Base-by-base conservation (phyloP, 2,113 vertebrate genomes). In the Chlamydotis undulata region DNA sequence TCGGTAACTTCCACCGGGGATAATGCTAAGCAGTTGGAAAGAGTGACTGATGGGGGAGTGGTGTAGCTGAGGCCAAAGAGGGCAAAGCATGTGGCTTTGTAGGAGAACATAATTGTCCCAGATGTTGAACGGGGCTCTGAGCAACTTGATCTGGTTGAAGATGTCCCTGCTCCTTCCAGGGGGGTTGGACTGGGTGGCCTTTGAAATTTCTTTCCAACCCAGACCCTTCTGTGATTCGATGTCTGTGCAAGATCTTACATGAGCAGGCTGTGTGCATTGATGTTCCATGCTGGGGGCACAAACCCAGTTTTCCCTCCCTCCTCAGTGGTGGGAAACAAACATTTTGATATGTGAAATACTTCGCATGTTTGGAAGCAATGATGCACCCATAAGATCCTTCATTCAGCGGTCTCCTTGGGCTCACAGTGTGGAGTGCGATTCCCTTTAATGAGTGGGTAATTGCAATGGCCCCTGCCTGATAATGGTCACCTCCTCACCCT, bases 81-180 rank as follows among this genome's bases (percentile, higher is more conserved):
- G 19, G 22, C 49, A 61, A 43, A 67, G 14, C 24, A 1, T 12
- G 18, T 23, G 37, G 43, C 6, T 0, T 37, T 61, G 1, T 1
- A 59, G 37, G 35, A 49, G 43, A 39, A 47, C 41, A 43, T 43
- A 14, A 43, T 43, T 43, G 41, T 43, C 41, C 41, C 16, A 43
- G 41, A 16, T 43, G 14, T 43, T 43, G 41, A 43, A 43, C 41
- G 41, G 41, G 41, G 41, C 41, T 43, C 41, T 43, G 14, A 43
- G 41, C 41, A 43, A 43, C 41, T 16, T 43, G 41, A 43, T 16
- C 41, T 43, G 41, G 41, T 43, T 43, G 41, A 11, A 41, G 41
- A 41, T 41, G 41, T 41, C 11, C 41, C 41, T 41, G 41, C 41
- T 16, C 41, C 39, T 39, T 39, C 39, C 41, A 41, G 41, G 41